Base-by-base conservation (phyloP, 2,888 invertebrate genomes). In the Dicyrtoma fusca region DNA sequence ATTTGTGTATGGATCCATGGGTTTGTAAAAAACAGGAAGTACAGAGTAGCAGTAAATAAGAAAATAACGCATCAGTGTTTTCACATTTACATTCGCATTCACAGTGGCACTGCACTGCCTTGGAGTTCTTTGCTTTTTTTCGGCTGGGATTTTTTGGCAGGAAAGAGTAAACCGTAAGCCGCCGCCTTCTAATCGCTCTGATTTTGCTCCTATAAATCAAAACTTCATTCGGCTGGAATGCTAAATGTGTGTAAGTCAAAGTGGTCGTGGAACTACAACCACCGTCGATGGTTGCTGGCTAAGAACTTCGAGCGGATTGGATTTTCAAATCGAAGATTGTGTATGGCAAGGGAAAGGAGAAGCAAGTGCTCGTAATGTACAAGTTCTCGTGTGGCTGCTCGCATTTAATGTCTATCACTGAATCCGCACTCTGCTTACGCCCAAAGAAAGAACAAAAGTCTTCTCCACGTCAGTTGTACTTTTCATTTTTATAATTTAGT, bases 211-310 rank as follows among this genome's bases (percentile, higher is more conserved):
- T 57, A 73, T 73, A 73, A 70, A 73, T 73, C 73, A 73, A 70
- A 73, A 73, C 55, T 73, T 70, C 64, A 73, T 69, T 73, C 59
- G 69, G 51, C 23, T 71, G 71, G 71, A 71, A 71, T 63, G 71
- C 51, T 23, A 53, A 63, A 69, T 69, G 69, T 71, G 71, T 63
- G 53, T 49, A 55, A 34, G 34, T 34, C 34, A 63, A 63, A 66
- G 53, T 26, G 64, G 64, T 49, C 3, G n/a, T 49, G 5, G 51
- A 8, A 34, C 34, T 34, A 34, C 34, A n/a, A n/a, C n/a, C n/a
- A n/a, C n/a, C n/a, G n/a, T n/a, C 8, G 34, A 34, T 34, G 8
- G 34, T 34, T 5, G 34, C n/a, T n/a, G 34, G 61, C 42, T n/a
- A n/a, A 34, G n/a, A 61, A 61, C 42, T 13, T 61, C n/a, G 61